Conservation (phyloP, 2,888 invertebrate species). For the Magallana nippona region DNA sequence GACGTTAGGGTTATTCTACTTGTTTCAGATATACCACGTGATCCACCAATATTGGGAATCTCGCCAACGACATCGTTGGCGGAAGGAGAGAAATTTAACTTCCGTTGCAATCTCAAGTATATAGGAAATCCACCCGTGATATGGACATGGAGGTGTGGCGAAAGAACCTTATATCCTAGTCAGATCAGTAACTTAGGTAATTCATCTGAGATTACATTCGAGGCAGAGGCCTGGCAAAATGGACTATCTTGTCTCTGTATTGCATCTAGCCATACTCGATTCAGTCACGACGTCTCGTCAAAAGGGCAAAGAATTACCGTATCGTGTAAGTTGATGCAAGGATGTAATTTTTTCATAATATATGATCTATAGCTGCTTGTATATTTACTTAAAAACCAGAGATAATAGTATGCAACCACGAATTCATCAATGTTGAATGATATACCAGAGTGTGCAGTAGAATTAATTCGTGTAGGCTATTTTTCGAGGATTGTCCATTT, state of each 20-base stretch:
- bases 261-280: not conserved
- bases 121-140: not conserved
- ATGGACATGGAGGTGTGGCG: not conserved
- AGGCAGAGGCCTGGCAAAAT: not conserved
- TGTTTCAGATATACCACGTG: not conserved
- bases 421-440: no score
- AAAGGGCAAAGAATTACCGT: not conserved
- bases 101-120: not conserved
- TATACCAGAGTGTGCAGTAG: no score
- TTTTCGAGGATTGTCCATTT: no score
- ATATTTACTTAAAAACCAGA: no score
- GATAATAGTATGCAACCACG: no score
- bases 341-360: no score
- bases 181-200: not conserved
- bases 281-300: not conserved
- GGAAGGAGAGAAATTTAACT: not conserved
- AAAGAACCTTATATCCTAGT: not conserved
- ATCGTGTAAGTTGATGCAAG: not conserved
- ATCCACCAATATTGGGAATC: not conserved
- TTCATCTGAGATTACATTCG: not conserved
- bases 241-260: not conserved
- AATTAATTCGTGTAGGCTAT: no score
- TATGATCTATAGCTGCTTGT: no score
- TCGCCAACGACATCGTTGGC: not conserved
- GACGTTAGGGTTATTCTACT: no score